Conservation (phyloP, 2,113 vertebrate genomes). For the Sapajus apella region DNA sequence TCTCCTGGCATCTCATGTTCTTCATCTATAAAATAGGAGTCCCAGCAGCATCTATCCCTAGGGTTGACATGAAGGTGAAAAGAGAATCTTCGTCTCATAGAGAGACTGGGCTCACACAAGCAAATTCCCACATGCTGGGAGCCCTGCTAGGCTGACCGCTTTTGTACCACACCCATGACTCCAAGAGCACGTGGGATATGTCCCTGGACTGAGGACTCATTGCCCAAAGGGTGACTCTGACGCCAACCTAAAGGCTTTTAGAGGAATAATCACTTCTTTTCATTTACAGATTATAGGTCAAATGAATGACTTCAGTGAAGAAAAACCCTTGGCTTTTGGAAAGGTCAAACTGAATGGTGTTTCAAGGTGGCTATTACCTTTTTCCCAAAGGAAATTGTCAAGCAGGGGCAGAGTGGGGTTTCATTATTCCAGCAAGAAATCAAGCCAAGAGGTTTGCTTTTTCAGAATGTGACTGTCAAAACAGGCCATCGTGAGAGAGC, state of each 20-base stretch:
- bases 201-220: neutral
- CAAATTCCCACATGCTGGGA: neutral
- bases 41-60: neutral
- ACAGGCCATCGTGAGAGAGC: neutral
- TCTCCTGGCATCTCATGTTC: neutral
- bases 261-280: neutral
- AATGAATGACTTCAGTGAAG: neutral
- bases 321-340: neutral
- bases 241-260: neutral
- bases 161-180: neutral
- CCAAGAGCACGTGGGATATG: neutral
- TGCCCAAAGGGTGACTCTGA: neutral
- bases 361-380: neutral
- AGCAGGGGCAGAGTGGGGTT: neutral
- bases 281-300: constrained; percentile 10
- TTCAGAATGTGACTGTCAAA: neutral
- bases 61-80: neutral
- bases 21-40: neutral
- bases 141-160: neutral
- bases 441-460: neutral
- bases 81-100: neutral
- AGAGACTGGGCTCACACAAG: neutral
- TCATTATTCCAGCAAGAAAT: constrained; percentile 16
- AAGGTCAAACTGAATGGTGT: constrained; percentile 25
- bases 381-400: neutral